Evolutionary conservation across 2,888 invertebrate species (phyloP), one percentile per base, ranked within the genome.

Genomic region (Sturmia bella): DNA sequence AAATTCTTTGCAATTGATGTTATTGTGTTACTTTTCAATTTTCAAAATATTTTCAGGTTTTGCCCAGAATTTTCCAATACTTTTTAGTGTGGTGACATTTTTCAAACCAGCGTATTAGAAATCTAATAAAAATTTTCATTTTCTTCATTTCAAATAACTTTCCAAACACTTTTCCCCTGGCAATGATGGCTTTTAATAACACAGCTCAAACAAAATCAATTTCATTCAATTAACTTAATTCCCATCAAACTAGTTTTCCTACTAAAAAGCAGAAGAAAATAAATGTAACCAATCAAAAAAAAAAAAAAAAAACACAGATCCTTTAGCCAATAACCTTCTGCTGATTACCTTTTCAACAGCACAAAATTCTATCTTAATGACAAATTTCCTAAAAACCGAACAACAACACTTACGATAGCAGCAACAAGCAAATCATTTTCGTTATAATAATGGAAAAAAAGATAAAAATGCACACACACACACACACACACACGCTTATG

Each of bases 141-240:
- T 19, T 24, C 3, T 17, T 2, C 1, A 7, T 32, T 32, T 32
- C 15, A 17, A 37, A 39, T 17, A 11, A 56, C 37, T 56, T 37
- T 17, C 12, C 5, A 39, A 37, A 57, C 37, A 17, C n/a, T 9
- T 11, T 66, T 9, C 37, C 15, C 19, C 32, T 61, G 43, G 5
- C 4, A 6, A 37, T 12, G 37, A 50, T 17, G 2, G 5, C 19
- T 17, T 52, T 24, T 68, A 27, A 7, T n/a, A 5, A 17, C 21
- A 17, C 21, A n/a, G 2, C 12, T 37, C 21, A 45, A 69, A 54
- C 59, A 66, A 77, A 77, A 74, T 66, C 78, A 82, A 78, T 78
- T 78, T 59, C 43, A 59, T 74, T 82, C 78, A 82, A 82, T 82
- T 82, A 75, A 59, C 77, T 69, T n/a, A 64, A 64, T 54, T 69